Conservation (phyloP, 1,140 invertebrate genomes). For the Papilio dardanus region DNA sequence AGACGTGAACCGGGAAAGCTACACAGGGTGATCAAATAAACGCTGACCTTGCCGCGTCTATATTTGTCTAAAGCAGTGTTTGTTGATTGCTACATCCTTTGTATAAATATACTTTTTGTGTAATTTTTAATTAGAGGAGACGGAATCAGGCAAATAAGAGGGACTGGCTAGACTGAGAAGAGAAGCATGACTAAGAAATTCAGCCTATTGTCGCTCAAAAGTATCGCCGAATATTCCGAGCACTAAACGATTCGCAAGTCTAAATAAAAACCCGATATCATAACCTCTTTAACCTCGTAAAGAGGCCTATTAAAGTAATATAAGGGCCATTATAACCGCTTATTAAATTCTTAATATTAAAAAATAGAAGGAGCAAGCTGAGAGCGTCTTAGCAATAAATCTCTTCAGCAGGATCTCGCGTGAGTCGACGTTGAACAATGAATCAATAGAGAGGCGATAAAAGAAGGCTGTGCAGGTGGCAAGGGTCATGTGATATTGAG, state of each 20-base stretch:
- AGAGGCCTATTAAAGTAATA: background rate
- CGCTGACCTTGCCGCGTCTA: constrained; percentile 23
- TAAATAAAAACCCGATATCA: background rate
- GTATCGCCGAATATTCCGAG: background rate
- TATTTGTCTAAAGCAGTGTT: constrained; percentile 37
- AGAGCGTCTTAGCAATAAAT: constrained; percentile 25
- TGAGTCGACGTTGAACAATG: constrained; percentile 58
- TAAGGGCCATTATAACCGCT: background rate
- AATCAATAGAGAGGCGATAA: constrained; percentile 59
- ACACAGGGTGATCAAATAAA: constrained; percentile 47
- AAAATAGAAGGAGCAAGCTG: constrained; percentile 12
- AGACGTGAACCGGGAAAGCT: constrained; percentile 34
- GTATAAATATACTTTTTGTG: background rate
- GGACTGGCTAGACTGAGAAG: too few relatives aligned
- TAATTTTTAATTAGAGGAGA: background rate
- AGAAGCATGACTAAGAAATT: background rate
- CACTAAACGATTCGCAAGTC: background rate
- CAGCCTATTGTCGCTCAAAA: background rate
- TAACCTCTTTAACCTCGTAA: too few relatives aligned
- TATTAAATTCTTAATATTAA: constrained; percentile 19
- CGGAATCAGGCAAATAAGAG: background rate
- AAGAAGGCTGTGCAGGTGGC: constrained; percentile 56
- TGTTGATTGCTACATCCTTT: constrained; percentile 27
- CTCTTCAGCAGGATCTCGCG: constrained; percentile 42
- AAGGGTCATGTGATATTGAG: constrained; percentile 65